Percentiles rank a stretch among this genome's conserved stretches.
phyloP scores from a whole-genome alignment of 2,113 vertebrate species.

The Bubo bubo region DNA sequence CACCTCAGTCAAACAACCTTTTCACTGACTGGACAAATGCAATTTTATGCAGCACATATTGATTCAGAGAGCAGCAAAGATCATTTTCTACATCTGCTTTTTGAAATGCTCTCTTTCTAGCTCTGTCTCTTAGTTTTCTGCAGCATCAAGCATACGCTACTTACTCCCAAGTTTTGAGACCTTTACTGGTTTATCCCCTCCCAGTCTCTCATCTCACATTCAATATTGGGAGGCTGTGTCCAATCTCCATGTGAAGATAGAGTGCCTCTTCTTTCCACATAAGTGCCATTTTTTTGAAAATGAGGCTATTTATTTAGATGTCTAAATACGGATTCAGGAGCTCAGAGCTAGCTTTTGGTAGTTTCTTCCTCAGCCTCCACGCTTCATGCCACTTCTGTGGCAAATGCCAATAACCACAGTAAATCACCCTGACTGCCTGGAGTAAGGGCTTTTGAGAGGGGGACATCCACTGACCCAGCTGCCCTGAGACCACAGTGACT shows the following conservation, averaged over 20 bases:
- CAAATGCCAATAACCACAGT: background rate
- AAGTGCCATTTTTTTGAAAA: background rate
- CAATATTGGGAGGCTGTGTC: background rate
- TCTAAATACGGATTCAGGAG: background rate
- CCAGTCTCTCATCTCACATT: background rate
- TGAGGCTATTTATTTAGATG: background rate
- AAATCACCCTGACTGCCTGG: background rate
- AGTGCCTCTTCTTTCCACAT: background rate
- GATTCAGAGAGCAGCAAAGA: background rate
- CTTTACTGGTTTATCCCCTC: background rate
- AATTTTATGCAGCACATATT: background rate
- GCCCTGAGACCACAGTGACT: background rate
- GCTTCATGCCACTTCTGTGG: background rate
- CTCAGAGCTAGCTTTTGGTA: background rate
- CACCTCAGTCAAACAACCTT: background rate
- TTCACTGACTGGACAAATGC: background rate
- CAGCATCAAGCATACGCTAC: background rate
- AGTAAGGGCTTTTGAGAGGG: background rate
- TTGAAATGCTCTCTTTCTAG: background rate
- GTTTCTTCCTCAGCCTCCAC: background rate
- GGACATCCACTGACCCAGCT: background rate
- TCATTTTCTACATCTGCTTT: background rate
- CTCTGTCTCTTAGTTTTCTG: background rate
- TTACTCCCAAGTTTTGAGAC: background rate
- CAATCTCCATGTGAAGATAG: background rate